Base-by-base conservation (phyloP, 2,113 vertebrate genomes). In the Halichoerus grypus region DNA sequence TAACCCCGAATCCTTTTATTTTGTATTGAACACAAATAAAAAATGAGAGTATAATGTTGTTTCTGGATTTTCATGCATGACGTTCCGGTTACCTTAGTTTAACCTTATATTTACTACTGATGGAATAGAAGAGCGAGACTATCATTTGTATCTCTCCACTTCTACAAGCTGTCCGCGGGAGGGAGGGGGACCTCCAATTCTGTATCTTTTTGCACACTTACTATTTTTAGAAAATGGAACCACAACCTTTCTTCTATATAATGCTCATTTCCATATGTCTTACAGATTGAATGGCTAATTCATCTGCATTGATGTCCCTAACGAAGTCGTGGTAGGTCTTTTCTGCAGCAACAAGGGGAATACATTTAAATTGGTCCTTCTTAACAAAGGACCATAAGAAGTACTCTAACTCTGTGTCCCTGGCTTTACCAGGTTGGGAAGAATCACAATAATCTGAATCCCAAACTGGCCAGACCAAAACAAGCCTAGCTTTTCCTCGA, bases 1-100 rank as follows among this genome's bases (percentile, higher is more conserved):
- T 89, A 89, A 77, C 39, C 49, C 1, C 14, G 80, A 91, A 94
- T 80, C 28, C 85, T 88, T 97, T 83, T 92, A 74, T 82, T 94
- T 87, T 83, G 72, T 46, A 59, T 42, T 88, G 93, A 76, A 90
- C 67, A 84, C 26, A 94, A 61, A 74, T 61, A 55, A 86, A 97
- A 91, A 22, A 86, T 80, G 85, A 97, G 39, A 71, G 39, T 16
- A n/a, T 57, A 53, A 95, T 63, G 14, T 15, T 92, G 33, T 81
- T 94, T 93, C 57, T 89, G 39, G 49, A 13, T 65, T 93, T 85
- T 85, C 76, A 91, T 65, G 19, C 21, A n/a, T 19, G 86, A n/a
- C 80, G 76, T 81, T 88, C 36, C 55, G 4, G 22, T 91, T 72
- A 63, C 53, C 57, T 85, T 57, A 85, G n/a, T 91, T 98, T 83